Evolutionary conservation across 2,797 vertebrate species (phyloP).

Genomic region (Myripristis jacobus): DNA sequence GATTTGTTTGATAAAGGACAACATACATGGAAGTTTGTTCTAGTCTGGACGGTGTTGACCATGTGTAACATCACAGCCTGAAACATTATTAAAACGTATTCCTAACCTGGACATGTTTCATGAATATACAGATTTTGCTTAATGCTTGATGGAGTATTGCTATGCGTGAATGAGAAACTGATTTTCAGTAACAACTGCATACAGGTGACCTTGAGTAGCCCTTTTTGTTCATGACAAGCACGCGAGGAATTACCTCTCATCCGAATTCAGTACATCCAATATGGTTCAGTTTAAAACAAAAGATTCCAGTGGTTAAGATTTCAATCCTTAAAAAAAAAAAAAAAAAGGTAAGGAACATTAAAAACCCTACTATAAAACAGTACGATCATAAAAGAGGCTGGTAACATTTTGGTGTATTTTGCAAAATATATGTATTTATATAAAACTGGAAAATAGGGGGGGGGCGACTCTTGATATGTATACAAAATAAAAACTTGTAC

Average conservation of each 20-base stretch:
- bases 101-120: constrained; percentile 25
- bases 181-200: constrained; percentile 14
- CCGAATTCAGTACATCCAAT: constrained; percentile 26
- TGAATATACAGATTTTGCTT: constrained; percentile 18
- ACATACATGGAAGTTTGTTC: constrained; percentile 23
- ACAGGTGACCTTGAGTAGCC: constrained; percentile 17
- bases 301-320: neutral
- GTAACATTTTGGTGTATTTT: constrained; percentile 4
- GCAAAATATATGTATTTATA: too few species aligned
- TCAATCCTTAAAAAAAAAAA: neutral
- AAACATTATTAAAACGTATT: constrained; percentile 11
- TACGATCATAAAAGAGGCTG: constrained; percentile 14
- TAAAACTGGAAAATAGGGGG: neutral
- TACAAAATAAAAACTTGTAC: constrained; percentile 10
- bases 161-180: constrained; percentile 33
- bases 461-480: constrained; percentile 4
- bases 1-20: neutral
- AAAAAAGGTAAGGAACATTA: neutral
- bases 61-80: constrained; percentile 30
- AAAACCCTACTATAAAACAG: constrained; percentile 20
- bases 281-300: constrained; percentile 3
- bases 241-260: constrained; percentile 10
- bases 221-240: constrained; percentile 47
- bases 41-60: constrained; percentile 19
- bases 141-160: constrained; percentile 43